A percentile compares a stretch with the other conserved stretches of the same genome.
phyloP scores from a whole-genome alignment of 2,797 vertebrate species.

The Nyctibius grandis region DNA sequence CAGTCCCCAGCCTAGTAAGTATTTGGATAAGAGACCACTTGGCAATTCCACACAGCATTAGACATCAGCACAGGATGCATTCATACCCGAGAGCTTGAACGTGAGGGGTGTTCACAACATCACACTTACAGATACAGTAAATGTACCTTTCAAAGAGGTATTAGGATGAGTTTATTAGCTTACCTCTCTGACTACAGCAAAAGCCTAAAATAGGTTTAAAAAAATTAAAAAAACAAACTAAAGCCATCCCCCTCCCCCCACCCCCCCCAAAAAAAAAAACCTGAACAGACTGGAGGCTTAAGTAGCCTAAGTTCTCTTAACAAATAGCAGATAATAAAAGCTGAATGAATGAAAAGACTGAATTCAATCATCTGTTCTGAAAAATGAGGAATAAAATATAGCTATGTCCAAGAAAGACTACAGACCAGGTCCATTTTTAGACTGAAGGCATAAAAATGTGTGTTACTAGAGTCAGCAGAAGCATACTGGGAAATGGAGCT shows the following conservation, averaged over 20 bases:
- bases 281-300: neutral
- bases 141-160: neutral
- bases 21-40: slow-evolving; percentile 38
- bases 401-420: neutral
- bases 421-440: neutral
- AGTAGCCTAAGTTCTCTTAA: neutral
- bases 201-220: neutral
- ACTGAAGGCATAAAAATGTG: neutral
- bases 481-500: neutral
- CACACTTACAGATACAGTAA: neutral
- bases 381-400: neutral
- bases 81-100: neutral
- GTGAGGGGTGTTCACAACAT: neutral
- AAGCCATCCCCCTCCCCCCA: too few relatives aligned
- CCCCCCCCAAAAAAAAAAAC: neutral
- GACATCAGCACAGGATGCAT: neutral
- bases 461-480: neutral
- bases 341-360: neutral
- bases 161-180: neutral
- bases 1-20: neutral
- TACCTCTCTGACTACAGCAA: neutral
- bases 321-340: neutral
- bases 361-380: neutral
- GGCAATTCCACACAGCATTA: neutral
- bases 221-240: neutral